Percentiles rank a stretch among this genome's conserved stretches.
phyloP scores from a whole-genome alignment of 2,797 vertebrate species.

The Zenarchopterus dispar region DNA sequence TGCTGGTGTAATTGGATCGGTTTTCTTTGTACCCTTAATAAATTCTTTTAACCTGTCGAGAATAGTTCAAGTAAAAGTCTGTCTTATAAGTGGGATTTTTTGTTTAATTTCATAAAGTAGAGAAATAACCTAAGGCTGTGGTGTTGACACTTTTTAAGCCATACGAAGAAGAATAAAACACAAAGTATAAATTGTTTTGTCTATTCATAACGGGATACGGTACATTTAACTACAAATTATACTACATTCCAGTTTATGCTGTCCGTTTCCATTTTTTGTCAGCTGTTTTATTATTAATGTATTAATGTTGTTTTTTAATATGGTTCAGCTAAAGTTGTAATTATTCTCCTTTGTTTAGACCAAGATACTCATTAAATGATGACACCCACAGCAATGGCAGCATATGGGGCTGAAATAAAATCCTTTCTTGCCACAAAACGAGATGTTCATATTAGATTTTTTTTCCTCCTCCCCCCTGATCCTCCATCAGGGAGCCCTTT shows the following conservation, averaged over 20 bases:
- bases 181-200: constrained; percentile 2
- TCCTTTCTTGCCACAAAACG: constrained; percentile 83
- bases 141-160: constrained; percentile 13
- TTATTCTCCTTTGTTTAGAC: constrained; percentile 74
- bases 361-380: constrained; percentile 75
- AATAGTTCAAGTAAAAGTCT: constrained; percentile 34
- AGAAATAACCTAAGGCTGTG: not conserved
- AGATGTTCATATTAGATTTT: constrained; percentile 87
- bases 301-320: constrained; percentile 44
- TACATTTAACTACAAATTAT: no score
- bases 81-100: no score
- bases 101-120: no score
- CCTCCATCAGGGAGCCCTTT: constrained; percentile 86
- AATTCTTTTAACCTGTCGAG: constrained; percentile 59
- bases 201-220: no score
- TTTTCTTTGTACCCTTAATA: no score
- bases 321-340: constrained; percentile 59
- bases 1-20: no score
- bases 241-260: constrained; percentile 15
- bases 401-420: constrained; percentile 82
- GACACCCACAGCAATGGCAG: constrained; percentile 70
- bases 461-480: constrained; percentile 78
- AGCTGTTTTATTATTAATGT: constrained; percentile 56
- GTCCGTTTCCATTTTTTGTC: constrained; percentile 26
- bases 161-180: constrained; percentile 5